Base-by-base conservation (phyloP, 2,888 invertebrate species). In the Lysandra bellargus region DNA sequence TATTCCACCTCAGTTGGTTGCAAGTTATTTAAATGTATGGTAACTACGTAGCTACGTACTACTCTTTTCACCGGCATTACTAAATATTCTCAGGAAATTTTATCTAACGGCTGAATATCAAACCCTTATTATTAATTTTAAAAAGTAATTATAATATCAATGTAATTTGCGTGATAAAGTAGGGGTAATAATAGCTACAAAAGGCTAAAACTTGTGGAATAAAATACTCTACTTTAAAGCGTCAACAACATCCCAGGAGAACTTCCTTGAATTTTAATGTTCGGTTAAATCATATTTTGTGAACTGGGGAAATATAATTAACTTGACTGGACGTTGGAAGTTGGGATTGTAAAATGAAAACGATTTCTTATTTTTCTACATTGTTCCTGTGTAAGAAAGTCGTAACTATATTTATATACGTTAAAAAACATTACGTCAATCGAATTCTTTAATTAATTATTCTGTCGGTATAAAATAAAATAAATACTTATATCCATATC, bases 201-300 rank as follows among this genome's bases (percentile, higher is more conserved):
- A 64, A 23, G 61, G 9, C 23, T 23, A 23, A 64, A 64, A 64
- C 9, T 64, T 30, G 23, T 64, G 9, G 0, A 30, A 9, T 64
- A 69, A 69, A 69, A 7, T 69, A 33, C 69, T 69, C 33, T 14
- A 69, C 30, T 9, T 30, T 64, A 6, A 5, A 30, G 14, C 33
- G 69, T 69, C 33, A 69, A 69, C 69, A 49, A 23, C 74, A 74
- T 49, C 74, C 44, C 44, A 12, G 23, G 49, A 49, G 74, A 74
- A 74, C 74, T 75, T 75, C 23, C 44, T 75, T 75, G 75, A 75
- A 75, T 75, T 75, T 49, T 75, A 75, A 75, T 75, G 75, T 23
- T 75, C 75, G 12, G 23, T 75, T 49, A 30, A 44, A 23, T 23
- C 75, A 75, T 44, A 75, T 75, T 44, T 75, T 75, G 44, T 75